Percentiles rank a stretch among this genome's conserved stretches.
Evolutionary conservation across 1,140 invertebrate genomes (phyloP).

Genomic region (Listronotus bonariensis): DNA sequence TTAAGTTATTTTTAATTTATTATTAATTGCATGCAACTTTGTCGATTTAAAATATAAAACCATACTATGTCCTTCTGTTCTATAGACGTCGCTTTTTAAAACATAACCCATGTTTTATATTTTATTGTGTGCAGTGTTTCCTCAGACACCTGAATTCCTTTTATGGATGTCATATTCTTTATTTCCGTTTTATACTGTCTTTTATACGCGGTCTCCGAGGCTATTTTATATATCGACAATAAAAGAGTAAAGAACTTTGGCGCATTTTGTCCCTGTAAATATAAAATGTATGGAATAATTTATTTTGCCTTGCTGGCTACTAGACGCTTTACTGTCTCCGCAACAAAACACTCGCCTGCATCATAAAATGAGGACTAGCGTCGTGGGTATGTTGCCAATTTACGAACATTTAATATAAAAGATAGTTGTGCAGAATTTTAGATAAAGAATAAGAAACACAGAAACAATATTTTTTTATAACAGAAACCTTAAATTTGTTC

Average conservation of each 20-base stretch:
- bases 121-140: conserved; percentile 40
- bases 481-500: no score
- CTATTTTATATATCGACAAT: conserved; percentile 51
- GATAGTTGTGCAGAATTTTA: no score
- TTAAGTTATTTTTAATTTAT: no score
- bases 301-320: conserved; percentile 39
- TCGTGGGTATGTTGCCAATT: no score
- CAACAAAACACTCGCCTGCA: not conserved
- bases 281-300: conserved; percentile 54
- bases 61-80: not conserved
- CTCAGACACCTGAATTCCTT: conserved; percentile 50
- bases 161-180: conserved; percentile 50
- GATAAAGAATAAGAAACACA: no score
- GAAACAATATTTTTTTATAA: no score
- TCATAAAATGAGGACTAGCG: no score
- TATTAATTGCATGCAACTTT: no score
- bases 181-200: conserved; percentile 50
- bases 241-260: conserved; percentile 48
- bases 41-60: no score
- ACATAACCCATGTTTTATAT: conserved; percentile 32
- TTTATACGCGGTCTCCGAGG: conserved; percentile 43
- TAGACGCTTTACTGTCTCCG: conserved; percentile 3
- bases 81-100: conserved; percentile 20
- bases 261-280: conserved; percentile 48
- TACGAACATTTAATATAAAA: no score